Evolutionary conservation across 2,113 vertebrate genomes (phyloP), one percentile per base, ranked within the genome.

Genomic region (Sorex araneus): DNA sequence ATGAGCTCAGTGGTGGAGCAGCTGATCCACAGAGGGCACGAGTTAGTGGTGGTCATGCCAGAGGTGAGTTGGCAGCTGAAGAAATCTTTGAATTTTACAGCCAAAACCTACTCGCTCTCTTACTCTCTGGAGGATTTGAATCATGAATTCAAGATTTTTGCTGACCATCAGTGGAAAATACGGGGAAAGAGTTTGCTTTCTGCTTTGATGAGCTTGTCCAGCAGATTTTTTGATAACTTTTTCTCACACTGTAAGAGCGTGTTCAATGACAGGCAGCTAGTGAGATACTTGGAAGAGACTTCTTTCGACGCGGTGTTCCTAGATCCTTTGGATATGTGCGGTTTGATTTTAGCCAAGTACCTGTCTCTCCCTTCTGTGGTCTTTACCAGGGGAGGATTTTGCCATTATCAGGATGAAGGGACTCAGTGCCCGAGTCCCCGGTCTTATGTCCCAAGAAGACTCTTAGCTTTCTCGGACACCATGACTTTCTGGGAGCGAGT

Each of bases 1-100:
- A 98, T 99, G 98, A 93, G 63, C n/a, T 54, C 91, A 0, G 94
- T 99, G 71, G 97, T 99, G 74, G 97, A 98, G 75, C 97, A 98
- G 50, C 97, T 99, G 0, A 25, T 2, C 0, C 77, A 13, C 1
- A 98, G 91, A 63, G 99, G 98, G 4, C 98, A 99, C 0, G 97
- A 99, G 13, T 64, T 98, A 32, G 95, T 98, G 2, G 92, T 98
- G 1, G 69, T 99, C 54, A 60, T 97, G 23, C 99, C 99, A 0
- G 98, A 98, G 69, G 97, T 73, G 73, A 98, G 92, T 90, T 70
- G 98, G 94, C 30, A 97, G 13, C 97, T 98, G 63, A 2, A 54
- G 0, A 16, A 13, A 0, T 97, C 97, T 0, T 3, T 93, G 4
- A 67, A 64, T 6, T 97, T 97, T 86, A 97, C 80, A 0, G 96